Evolutionary conservation across 2,113 vertebrate genomes (phyloP).

Genomic region (Entomyzon cyanotis): DNA sequence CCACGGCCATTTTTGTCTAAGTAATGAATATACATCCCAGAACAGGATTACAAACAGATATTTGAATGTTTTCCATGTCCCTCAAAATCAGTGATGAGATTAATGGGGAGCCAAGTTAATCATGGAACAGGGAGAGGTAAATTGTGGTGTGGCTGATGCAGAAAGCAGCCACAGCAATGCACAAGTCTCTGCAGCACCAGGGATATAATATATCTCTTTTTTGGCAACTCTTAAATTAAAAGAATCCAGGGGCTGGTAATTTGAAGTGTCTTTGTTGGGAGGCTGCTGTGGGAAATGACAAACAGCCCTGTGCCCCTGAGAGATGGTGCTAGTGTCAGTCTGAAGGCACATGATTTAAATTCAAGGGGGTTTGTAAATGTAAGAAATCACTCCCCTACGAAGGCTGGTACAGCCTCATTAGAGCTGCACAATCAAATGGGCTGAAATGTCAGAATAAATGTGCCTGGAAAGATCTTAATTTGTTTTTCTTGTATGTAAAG

Average conservation of each 20-base stretch:
- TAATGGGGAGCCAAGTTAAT: background rate
- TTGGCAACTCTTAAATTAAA: slow-evolving; percentile 3
- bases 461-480: background rate
- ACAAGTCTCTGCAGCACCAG: background rate
- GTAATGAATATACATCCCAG: background rate
- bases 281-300: background rate
- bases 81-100: background rate
- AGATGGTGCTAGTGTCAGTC: background rate
- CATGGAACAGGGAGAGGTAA: background rate
- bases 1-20: background rate
- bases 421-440: background rate
- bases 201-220: background rate
- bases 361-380: background rate
- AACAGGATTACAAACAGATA: background rate
- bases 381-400: background rate
- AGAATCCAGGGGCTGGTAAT: background rate
- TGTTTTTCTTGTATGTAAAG: background rate
- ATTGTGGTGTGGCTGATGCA: background rate
- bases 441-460: background rate
- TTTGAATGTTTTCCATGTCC: background rate
- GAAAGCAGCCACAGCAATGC: background rate
- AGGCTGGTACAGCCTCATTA: background rate
- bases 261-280: background rate
- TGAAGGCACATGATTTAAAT: background rate
- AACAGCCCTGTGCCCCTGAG: background rate